These are phyloP conservation scores for Morphnarchus princeps DNA, from an alignment of 2,113 vertebrate species.

Conservation along the genomic window DNA sequence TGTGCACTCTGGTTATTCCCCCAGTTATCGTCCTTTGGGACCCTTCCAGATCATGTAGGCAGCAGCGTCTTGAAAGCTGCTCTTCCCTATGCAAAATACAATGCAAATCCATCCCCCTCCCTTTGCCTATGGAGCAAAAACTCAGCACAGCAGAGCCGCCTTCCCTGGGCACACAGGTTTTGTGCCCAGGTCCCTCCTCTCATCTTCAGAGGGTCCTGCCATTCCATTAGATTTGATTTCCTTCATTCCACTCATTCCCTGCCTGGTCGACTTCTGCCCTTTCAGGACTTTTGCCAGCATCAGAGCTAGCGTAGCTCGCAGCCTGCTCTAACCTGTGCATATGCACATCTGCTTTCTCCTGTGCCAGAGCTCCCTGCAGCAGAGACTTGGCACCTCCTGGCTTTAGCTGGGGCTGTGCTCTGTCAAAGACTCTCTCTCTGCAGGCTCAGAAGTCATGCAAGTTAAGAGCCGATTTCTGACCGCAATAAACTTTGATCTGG, in stretches of 20 bases:
- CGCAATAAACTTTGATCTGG: slow-evolving; percentile 22
- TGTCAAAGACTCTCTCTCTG: neutral
- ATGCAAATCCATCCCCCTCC: neutral
- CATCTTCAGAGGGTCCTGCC: neutral
- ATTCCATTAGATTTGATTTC: neutral
- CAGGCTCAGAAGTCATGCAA: neutral
- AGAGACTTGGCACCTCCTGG: neutral
- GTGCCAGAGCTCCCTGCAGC: neutral
- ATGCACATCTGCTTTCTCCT: neutral
- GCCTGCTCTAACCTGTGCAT: neutral
- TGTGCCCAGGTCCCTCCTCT: neutral
- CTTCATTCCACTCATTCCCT: neutral
- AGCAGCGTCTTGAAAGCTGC: neutral
- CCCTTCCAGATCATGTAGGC: neutral
- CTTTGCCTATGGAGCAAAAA: neutral
- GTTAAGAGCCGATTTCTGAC: slow-evolving; percentile 2
- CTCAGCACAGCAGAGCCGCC: neutral
- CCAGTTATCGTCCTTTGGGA: neutral
- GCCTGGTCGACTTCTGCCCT: neutral
- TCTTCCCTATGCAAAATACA: neutral
- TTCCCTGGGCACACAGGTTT: accelerated
- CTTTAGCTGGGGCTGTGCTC: neutral
- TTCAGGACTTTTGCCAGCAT: neutral
- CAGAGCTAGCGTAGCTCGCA: neutral
- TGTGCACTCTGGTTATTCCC: neutral